Percentiles rank a stretch among this genome's conserved stretches.
Evolutionary conservation across 2,797 vertebrate genomes (phyloP).

Genomic region (Bradypodion pumilum): DNA sequence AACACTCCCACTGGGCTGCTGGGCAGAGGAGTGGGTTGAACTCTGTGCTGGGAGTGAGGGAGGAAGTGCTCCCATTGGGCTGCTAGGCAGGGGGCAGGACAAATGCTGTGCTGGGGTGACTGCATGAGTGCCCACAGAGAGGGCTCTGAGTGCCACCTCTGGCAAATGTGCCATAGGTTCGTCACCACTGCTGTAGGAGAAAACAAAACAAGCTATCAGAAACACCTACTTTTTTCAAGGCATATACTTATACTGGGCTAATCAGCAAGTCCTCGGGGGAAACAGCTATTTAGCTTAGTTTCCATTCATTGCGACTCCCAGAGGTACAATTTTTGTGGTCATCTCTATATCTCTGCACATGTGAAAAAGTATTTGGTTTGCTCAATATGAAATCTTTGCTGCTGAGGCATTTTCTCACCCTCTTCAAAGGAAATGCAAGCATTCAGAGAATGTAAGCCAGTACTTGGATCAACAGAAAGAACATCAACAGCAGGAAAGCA

Average conservation of each 20-base stretch:
- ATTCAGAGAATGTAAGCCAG: neutral
- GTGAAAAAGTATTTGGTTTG: neutral
- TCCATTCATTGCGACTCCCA: neutral
- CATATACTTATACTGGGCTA: neutral
- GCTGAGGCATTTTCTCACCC: neutral
- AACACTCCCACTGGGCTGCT: too few relatives aligned
- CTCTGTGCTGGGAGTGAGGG: too few relatives aligned
- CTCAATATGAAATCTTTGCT: neutral
- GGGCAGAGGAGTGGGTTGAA: too few relatives aligned
- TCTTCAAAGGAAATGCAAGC: neutral
- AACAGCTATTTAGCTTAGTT: neutral
- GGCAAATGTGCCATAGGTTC: too few relatives aligned
- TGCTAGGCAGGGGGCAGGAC: too few relatives aligned
- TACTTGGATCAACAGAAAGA: neutral
- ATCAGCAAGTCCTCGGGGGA: neutral
- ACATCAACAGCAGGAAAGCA: neutral
- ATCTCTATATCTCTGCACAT: neutral
- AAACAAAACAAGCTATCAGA: neutral
- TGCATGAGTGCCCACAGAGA: too few relatives aligned
- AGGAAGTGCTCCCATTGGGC: too few relatives aligned
- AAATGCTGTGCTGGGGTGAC: too few relatives aligned
- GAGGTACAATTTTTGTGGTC: neutral
- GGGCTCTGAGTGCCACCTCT: too few relatives aligned
- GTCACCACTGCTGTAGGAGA: too few relatives aligned
- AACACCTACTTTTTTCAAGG: neutral